A percentile compares a stretch with the other conserved stretches of the same genome.
These are phyloP conservation scores for Apis mellifera DNA, from an alignment of 1,140 invertebrate species.

Conservation along the genomic window DNA sequence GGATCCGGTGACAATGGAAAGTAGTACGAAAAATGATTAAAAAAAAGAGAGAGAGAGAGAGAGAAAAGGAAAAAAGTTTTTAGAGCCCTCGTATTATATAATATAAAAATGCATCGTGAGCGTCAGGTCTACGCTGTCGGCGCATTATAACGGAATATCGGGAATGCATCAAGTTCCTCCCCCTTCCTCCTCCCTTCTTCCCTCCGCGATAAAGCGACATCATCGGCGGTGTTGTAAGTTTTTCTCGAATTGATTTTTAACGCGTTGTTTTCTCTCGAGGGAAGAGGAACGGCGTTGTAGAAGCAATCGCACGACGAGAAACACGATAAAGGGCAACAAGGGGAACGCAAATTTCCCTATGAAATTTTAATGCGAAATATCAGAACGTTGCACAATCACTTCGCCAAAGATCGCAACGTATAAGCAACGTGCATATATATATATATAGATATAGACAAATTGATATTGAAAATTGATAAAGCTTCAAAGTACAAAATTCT, in stretches of 20 bases:
- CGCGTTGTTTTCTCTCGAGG: not conserved
- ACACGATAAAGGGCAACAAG: not conserved
- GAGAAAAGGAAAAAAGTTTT: not conserved
- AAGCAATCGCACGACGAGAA: not conserved
- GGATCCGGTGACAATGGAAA: not conserved
- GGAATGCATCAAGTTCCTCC: not conserved
- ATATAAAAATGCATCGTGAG: not conserved
- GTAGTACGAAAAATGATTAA: not conserved
- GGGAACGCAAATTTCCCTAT: not conserved
- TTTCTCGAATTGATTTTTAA: slow-evolving; percentile 26
- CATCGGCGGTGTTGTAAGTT: slow-evolving; percentile 17
- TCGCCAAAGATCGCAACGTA: too few relatives aligned
- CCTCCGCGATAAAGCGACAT: slow-evolving; percentile 1
- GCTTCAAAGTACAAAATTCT: too few relatives aligned
- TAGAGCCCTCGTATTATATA: not conserved
- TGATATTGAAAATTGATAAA: too few relatives aligned
- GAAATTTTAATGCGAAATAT: not conserved
- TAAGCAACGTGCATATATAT: too few relatives aligned
- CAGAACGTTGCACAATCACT: not conserved
- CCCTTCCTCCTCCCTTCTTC: too few relatives aligned
- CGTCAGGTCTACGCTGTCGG: not conserved
- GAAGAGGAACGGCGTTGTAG: not conserved
- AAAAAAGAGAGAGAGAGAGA: too few relatives aligned
- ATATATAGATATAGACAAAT: too few relatives aligned
- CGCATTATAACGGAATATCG: not conserved